Percentiles rank a stretch among this genome's conserved stretches.
These are phyloP conservation scores for Vicugna pacos DNA, from an alignment of 2,113 vertebrate species.

Conservation along the genomic window DNA sequence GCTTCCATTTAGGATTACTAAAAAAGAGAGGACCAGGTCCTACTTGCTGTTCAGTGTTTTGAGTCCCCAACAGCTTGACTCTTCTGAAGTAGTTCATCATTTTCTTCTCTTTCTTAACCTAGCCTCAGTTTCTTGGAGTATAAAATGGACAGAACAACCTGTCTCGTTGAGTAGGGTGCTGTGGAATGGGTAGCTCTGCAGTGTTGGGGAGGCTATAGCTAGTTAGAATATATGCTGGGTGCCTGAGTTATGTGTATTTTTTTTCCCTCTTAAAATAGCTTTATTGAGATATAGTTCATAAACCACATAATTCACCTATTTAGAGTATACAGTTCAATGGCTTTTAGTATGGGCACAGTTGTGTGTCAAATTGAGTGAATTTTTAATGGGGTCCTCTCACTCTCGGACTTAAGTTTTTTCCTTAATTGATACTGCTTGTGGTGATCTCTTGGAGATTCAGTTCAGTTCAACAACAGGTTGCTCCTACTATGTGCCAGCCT, in stretches of 20 bases:
- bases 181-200: background rate
- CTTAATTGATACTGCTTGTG: background rate
- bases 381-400: background rate
- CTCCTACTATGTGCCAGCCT: background rate
- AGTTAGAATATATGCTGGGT: background rate
- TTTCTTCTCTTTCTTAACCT: background rate
- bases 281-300: too few relatives aligned
- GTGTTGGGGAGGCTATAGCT: background rate
- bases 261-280: too few relatives aligned
- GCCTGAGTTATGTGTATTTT: too few relatives aligned
- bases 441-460: background rate
- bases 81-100: background rate
- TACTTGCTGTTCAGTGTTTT: background rate
- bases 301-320: too few relatives aligned
- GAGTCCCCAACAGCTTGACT: background rate
- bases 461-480: slow-evolving; percentile 26
- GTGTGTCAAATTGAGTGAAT: background rate
- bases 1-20: background rate
- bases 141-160: background rate
- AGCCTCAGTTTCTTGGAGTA: background rate
- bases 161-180: background rate
- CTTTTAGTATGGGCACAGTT: too few relatives aligned
- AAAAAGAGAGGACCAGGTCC: background rate
- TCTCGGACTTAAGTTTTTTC: slow-evolving; percentile 17
- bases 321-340: too few relatives aligned